Evolutionary conservation across 2,888 invertebrate genomes (phyloP), one percentile per base, ranked within the genome.

Genomic region (Sesia apiformis): DNA sequence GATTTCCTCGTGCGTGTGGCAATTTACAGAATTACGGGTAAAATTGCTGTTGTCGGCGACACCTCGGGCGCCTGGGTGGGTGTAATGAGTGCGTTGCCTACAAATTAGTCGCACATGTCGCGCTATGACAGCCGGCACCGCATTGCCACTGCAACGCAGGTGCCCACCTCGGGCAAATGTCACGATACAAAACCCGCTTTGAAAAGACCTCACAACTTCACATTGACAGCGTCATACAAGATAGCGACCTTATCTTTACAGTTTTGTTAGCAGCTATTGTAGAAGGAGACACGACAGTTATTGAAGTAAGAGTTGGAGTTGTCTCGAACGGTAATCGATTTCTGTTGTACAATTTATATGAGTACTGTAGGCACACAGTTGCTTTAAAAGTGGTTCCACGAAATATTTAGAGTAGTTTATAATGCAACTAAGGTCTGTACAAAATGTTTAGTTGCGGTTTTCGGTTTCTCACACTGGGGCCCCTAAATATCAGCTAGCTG

Each of bases 81-180:
- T 60, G 78, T 87, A 86, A 87, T 86, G 80, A 84, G 80, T 70
- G 78, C 71, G 74, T 80, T 76, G 83, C 69, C 73, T 76, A 81
- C 87, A 84, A 87, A 88, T 88, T 86, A 85, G 84, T 74, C 76
- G 83, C 88, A 89, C 79, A 89, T 89, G 88, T 84, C 83, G 86
- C 64, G 55, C 52, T 61, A 69, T 77, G 82, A 73, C 87, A 87
- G 86, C 85, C 85, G 87, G 86, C 84, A 63, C 51, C 55, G 50
- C 64, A 62, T 63, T 63, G 67, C 72, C 69, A 74, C 74, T 8
- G 39, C 52, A n/a, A 4, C 40, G 40, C 52, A 52, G 52, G 52
- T 52, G 52, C 52, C 52, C 55, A 58, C 54, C 57, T 64, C n/a
- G 61, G 7, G 52, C 52, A 52, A 52, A 52, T 52, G 52, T 52